A percentile compares a stretch with the other conserved stretches of the same genome.
Evolutionary conservation across 2,113 vertebrate species (phyloP).

Genomic region (Pipa parva): DNA sequence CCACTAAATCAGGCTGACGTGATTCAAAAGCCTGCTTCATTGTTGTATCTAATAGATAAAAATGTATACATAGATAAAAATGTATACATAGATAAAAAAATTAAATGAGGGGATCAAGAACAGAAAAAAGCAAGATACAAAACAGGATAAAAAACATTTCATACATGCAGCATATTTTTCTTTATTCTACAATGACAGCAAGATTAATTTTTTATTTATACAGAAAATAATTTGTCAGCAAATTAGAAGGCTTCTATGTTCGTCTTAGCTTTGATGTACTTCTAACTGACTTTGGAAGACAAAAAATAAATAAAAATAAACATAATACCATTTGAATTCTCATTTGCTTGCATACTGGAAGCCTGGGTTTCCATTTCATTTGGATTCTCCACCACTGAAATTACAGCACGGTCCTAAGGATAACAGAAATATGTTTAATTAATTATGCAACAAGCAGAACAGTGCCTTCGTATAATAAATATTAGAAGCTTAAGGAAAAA

Average conservation of each 20-base stretch:
- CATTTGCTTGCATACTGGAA: conserved; percentile 82
- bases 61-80: not conserved
- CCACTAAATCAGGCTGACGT: conserved; percentile 77
- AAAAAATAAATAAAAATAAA: not conserved
- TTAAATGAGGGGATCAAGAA: not conserved
- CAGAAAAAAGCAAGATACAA: not conserved
- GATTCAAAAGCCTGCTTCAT: conserved; percentile 57
- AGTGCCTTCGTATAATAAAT: no score
- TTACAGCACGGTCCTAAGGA: conserved; percentile 74
- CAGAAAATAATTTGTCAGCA: no score
- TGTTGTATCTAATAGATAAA: not conserved
- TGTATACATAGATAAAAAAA: not conserved
- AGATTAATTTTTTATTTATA: no score
- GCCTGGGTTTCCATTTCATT: conserved; percentile 81
- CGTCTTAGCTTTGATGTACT: no score
- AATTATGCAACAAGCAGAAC: not conserved
- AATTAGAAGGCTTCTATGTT: no score
- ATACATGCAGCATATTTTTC: no score
- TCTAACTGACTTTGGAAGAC: no score
- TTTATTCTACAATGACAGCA: no score
- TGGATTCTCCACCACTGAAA: conserved; percentile 63
- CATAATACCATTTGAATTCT: conserved; percentile 7
- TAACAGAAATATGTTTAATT: conserved; percentile 47
- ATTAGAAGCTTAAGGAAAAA: no score
- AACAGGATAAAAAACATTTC: no score